Evolutionary conservation across 2,797 vertebrate genomes (phyloP).

Genomic region (Rhodeus uyekii): DNA sequence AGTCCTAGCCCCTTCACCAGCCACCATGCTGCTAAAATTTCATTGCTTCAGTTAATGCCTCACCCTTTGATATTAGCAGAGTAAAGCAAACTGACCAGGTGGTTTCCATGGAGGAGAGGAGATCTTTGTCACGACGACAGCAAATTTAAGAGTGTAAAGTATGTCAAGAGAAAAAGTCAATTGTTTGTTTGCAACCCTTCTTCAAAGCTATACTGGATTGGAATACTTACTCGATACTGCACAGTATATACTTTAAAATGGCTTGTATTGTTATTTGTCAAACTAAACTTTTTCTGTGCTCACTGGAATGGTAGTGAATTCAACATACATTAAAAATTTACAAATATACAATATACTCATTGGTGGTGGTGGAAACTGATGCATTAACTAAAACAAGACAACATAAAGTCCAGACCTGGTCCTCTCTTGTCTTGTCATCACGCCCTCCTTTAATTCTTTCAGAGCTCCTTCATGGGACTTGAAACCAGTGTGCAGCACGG

Average conservation of each 20-base stretch:
- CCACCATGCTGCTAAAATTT: not conserved
- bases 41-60: not conserved
- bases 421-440: not conserved
- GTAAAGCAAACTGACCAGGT: not conserved
- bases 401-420: too few relatives aligned
- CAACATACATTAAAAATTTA: too few relatives aligned
- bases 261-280: not conserved
- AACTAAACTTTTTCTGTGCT: too few relatives aligned
- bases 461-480: not conserved
- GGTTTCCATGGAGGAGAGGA: conserved; percentile 34
- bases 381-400: too few relatives aligned
- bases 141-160: not conserved
- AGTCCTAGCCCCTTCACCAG: not conserved
- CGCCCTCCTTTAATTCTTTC: not conserved
- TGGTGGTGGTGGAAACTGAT: too few relatives aligned
- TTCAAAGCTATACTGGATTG: not conserved
- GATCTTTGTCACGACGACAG: conserved; percentile 1
- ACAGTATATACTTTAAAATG: too few relatives aligned
- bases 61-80: conserved; percentile 11
- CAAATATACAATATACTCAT: too few relatives aligned
- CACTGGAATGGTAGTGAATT: too few relatives aligned
- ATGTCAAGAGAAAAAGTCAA: conserved; percentile 5
- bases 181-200: not conserved
- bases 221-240: too few relatives aligned
- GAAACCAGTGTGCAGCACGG: not conserved